phyloP scores from a whole-genome alignment of 1,140 invertebrate species.

The Drosophila pseudoobscura region DNA sequence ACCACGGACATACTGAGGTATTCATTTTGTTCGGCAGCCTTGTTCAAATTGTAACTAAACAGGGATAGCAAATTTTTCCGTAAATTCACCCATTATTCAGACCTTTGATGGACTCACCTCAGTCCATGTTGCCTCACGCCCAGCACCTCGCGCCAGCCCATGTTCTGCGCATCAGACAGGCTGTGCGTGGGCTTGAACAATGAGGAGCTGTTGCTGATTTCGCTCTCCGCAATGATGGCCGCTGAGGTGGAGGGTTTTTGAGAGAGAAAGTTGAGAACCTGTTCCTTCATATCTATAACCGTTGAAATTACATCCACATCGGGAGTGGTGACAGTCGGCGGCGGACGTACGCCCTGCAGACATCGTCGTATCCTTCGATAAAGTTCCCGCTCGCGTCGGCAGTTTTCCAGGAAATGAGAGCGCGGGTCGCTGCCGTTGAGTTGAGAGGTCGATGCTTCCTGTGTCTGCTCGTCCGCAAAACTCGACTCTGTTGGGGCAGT shows the following conservation, averaged over 20 bases:
- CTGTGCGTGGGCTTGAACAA: slow-evolving; percentile 69
- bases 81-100: slow-evolving; percentile 70
- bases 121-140: slow-evolving; percentile 85
- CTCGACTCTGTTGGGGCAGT: slow-evolving; percentile 65
- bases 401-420: slow-evolving; percentile 69
- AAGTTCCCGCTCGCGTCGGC: slow-evolving; percentile 67
- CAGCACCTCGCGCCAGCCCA: slow-evolving; percentile 84
- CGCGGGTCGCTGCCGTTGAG: slow-evolving; percentile 48
- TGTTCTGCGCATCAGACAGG: slow-evolving; percentile 67
- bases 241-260: background rate
- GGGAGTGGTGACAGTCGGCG: slow-evolving; percentile 86
- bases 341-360: slow-evolving; percentile 86
- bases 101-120: slow-evolving; percentile 64
- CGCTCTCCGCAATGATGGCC: slow-evolving; percentile 38
- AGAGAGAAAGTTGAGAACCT: slow-evolving; percentile 61
- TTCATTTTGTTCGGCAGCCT: slow-evolving; percentile 86
- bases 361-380: slow-evolving; percentile 73
- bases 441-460: slow-evolving; percentile 45
- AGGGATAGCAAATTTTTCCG: slow-evolving; percentile 61
- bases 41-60: slow-evolving; percentile 86
- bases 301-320: slow-evolving; percentile 83
- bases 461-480: slow-evolving; percentile 74
- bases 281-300: slow-evolving; percentile 84
- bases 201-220: slow-evolving; percentile 42
- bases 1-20: slow-evolving; percentile 85